These are phyloP conservation scores for Anthopleura xanthogrammica DNA, from an alignment of 92 coral and sea anemone genomes.

Conservation along the genomic window DNA sequence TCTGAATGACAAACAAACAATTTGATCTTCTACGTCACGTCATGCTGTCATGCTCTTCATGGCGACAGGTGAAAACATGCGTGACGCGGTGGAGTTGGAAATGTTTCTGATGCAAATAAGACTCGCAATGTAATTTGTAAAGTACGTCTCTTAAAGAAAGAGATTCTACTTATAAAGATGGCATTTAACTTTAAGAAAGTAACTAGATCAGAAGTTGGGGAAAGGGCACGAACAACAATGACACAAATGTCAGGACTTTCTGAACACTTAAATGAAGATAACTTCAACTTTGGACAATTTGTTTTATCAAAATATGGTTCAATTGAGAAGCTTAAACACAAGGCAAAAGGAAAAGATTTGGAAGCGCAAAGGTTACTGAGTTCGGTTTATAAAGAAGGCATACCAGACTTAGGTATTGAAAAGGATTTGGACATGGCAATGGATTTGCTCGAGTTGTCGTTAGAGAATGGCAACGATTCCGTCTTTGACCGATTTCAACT, in stretches of 20 bases:
- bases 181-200: neutral
- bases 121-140: neutral
- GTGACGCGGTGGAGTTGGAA: neutral
- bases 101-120: conserved; percentile 2
- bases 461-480: conserved; percentile 3
- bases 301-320: neutral
- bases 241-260: neutral
- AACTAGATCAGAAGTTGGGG: neutral
- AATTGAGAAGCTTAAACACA: neutral
- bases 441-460: conserved; percentile 50
- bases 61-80: conserved; percentile 23
- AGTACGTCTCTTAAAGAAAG: too few species aligned
- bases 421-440: conserved; percentile 53
- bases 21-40: too few species aligned
- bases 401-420: conserved; percentile 14
- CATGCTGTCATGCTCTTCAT: too few species aligned
- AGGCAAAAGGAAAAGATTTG: neutral
- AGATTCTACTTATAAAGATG: neutral
- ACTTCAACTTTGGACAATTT: neutral
- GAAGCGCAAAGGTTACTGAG: conserved; percentile 49
- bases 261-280: neutral
- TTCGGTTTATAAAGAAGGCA: conserved; percentile 34
- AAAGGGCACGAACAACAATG: neutral
- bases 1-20: too few species aligned
- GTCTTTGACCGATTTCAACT: neutral